Base-by-base conservation (phyloP, 2,888 invertebrate species). In the Fissipunctia ypsillon region DNA sequence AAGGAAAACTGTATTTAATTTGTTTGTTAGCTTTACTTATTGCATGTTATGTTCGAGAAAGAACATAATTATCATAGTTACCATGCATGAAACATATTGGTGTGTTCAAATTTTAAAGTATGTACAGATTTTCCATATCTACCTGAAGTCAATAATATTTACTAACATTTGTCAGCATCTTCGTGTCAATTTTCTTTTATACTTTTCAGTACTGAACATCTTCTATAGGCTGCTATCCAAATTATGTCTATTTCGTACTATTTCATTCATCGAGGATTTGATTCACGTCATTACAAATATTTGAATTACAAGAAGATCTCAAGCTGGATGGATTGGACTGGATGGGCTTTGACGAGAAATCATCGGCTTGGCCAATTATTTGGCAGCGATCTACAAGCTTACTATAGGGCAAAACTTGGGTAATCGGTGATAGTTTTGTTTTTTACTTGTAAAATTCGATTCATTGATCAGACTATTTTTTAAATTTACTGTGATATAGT, bases 1-100 rank as follows among this genome's bases (percentile, higher is more conserved):
- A 70, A 77, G 70, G 28, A 82, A 78, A 81, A 67, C 54, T 35
- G 31, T 60, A 19, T 45, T 67, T 76, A 9, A 65, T 48, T 48
- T 22, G 10, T 28, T 19, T 76, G 35, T 54, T 38, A n/a, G 19
- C 3, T 6, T 52, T 41, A 22, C 0, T 45, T 68, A 19, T 48
- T 41, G 28, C 10, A 45, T 31, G 6, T 16, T 52, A n/a, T 64
- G 10, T 54, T 35, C 7, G 10, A 31, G 50, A 63, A 7, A 38
- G 16, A 31, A 52, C n/a, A 31, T 31, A 28, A 25, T 28, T 35
- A n/a, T 25, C 14, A 25, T 67, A 67, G 22, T 25, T 25, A 45
- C 16, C 14, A 43, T 28, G 6, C 22, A 63, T 28, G 19, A 22
- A 61, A 43, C 28, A 61, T 28, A 19, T 25, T 28, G 25, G 12